phyloP scores from a whole-genome alignment of 1,140 invertebrate species.

The Anastrepha ludens region DNA sequence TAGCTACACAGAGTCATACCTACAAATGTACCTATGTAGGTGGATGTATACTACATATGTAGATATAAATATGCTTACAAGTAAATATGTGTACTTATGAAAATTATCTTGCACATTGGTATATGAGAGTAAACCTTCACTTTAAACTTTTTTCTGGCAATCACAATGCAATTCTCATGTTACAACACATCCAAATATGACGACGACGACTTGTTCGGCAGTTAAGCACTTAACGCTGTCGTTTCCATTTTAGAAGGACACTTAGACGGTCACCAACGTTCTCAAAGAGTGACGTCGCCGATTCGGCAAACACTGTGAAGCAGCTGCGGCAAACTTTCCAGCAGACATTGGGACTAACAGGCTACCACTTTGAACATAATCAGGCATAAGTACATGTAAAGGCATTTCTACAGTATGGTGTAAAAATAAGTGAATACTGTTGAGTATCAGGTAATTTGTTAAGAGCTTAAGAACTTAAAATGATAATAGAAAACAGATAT shows the following conservation, averaged over 20 bases:
- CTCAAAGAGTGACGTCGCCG: not conserved
- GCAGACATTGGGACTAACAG: slow-evolving; percentile 7
- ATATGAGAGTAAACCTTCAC: not conserved
- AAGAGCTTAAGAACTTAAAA: no score
- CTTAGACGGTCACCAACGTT: not conserved
- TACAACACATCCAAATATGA: not conserved
- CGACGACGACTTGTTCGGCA: slow-evolving; percentile 1
- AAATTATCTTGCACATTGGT: not conserved
- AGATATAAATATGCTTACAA: not conserved
- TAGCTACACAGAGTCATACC: no score
- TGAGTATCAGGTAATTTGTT: no score
- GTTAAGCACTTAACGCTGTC: slow-evolving; percentile 24
- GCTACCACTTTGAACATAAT: not conserved
- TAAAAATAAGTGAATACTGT: no score
- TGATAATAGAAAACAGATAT: no score
- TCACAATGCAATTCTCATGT: slow-evolving; percentile 53
- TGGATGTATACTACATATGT: not conserved
- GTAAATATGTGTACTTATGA: not conserved
- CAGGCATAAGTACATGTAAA: no score
- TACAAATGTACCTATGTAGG: not conserved
- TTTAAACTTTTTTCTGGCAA: not conserved
- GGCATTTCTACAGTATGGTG: no score
- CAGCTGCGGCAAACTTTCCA: not conserved
- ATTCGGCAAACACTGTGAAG: not conserved
- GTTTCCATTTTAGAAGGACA: slow-evolving; percentile 48